Percentiles rank a stretch among this genome's conserved stretches.
Conservation (phyloP, 2,797 vertebrate genomes). For the Numenius phaeopus region DNA sequence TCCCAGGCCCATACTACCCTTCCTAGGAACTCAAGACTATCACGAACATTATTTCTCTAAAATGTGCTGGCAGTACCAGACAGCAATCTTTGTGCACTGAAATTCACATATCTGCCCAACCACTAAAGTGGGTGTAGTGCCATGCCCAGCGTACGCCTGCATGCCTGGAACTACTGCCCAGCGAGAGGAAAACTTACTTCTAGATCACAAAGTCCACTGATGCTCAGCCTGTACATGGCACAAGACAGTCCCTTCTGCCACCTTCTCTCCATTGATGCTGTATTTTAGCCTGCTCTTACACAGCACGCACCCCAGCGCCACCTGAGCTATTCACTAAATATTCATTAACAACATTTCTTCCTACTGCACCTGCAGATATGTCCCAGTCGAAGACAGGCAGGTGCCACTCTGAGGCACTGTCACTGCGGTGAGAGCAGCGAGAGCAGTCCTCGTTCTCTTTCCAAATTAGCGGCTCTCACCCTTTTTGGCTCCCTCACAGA, state of each 20-base stretch:
- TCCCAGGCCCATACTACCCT: not conserved
- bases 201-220: not conserved
- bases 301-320: not conserved
- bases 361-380: not conserved
- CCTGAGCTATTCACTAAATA: not conserved
- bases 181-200: not conserved
- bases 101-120: fast-evolving
- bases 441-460: not conserved
- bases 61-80: not conserved
- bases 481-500: not conserved
- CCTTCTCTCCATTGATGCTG: not conserved
- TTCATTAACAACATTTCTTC: not conserved
- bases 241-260: not conserved
- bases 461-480: not conserved
- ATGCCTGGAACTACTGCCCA: not conserved
- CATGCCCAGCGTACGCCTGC: fast-evolving
- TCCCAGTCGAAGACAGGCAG: not conserved
- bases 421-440: not conserved
- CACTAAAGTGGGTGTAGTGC: too few species aligned
- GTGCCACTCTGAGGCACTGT: not conserved
- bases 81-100: fast-evolving
- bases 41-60: fast-evolving
- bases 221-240: not conserved
- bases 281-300: not conserved
- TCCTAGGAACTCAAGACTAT: not conserved